A percentile compares a stretch with the other conserved stretches of the same genome.
phyloP scores from a whole-genome alignment of 2,888 invertebrate species.

The Apodemia duryi region DNA sequence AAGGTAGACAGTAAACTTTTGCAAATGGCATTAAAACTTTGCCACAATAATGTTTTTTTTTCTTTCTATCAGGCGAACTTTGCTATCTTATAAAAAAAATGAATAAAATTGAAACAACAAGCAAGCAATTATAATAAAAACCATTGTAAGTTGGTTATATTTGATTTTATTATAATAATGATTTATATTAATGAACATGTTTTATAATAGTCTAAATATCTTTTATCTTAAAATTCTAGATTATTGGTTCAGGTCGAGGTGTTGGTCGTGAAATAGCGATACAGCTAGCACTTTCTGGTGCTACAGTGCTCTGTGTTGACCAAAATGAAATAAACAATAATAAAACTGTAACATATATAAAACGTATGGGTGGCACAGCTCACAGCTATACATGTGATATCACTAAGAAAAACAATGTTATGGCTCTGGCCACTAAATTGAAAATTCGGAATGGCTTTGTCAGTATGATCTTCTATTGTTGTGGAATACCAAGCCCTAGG shows the following conservation, averaged over 20 bases:
- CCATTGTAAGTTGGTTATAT: no score
- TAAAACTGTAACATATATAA: constrained; percentile 65
- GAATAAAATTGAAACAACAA: no score
- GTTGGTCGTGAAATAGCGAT: constrained; percentile 82
- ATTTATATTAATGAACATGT: background rate
- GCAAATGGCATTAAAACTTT: no score
- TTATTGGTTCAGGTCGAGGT: constrained; percentile 85
- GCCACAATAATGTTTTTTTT: no score
- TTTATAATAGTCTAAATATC: background rate
- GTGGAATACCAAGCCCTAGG: constrained; percentile 81
- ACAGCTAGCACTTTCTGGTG: constrained; percentile 77
- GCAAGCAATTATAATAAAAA: no score
- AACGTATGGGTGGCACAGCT: constrained; percentile 65
- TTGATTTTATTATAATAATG: no score
- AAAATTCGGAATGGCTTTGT: constrained; percentile 76
- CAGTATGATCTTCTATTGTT: constrained; percentile 82
- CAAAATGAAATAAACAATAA: constrained; percentile 75
- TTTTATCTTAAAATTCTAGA: constrained; percentile 49
- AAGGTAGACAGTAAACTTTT: no score
- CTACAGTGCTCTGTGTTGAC: constrained; percentile 83
- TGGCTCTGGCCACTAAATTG: constrained; percentile 59
- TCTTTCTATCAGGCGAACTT: no score
- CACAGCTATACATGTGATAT: constrained; percentile 78
- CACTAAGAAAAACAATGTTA: constrained; percentile 73
- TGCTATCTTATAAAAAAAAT: no score